Evolutionary conservation across 2,888 invertebrate genomes (phyloP).

Genomic region (Ennomos erosarius): DNA sequence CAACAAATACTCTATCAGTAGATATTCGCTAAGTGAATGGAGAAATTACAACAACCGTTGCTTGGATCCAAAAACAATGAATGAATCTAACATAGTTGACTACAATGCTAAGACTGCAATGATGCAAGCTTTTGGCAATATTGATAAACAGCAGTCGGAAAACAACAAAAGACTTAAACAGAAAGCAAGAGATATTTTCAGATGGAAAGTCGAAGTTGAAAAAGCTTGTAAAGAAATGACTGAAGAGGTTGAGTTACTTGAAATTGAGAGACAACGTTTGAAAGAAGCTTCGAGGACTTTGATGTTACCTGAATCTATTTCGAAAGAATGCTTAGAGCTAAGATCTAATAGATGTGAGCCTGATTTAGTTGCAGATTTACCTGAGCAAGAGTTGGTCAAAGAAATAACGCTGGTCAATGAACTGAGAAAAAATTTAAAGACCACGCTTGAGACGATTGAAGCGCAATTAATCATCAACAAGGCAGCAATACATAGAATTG

Average conservation of each 20-base stretch:
- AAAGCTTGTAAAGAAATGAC: constrained; percentile 88
- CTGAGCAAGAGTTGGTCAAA: constrained; percentile 91
- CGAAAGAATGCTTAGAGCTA: constrained; percentile 90
- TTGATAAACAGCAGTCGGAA: constrained; percentile 88
- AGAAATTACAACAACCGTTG: constrained; percentile 84
- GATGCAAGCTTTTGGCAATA: constrained; percentile 86
- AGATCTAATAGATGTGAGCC: constrained; percentile 88
- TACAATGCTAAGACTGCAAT: constrained; percentile 87
- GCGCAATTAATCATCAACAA: constrained; percentile 90
- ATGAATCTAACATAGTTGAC: constrained; percentile 84
- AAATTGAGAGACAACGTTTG: constrained; percentile 88
- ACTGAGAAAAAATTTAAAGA: constrained; percentile 86
- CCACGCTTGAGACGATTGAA: constrained; percentile 88
- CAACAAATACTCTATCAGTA: constrained; percentile 90
- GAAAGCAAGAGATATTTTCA: constrained; percentile 88
- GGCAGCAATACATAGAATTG: constrained; percentile 92
- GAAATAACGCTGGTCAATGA: constrained; percentile 90
- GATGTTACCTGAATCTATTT: constrained; percentile 90
- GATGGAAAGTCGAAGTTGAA: constrained; percentile 91
- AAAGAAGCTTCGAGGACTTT: constrained; percentile 88
- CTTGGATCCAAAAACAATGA: constrained; percentile 78
- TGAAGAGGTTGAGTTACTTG: constrained; percentile 88
- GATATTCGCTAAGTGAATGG: constrained; percentile 91
- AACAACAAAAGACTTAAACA: constrained; percentile 87
- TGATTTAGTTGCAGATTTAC: constrained; percentile 90